Evolutionary conservation across 2,113 vertebrate species (phyloP).

Genomic region (Meles meles): DNA sequence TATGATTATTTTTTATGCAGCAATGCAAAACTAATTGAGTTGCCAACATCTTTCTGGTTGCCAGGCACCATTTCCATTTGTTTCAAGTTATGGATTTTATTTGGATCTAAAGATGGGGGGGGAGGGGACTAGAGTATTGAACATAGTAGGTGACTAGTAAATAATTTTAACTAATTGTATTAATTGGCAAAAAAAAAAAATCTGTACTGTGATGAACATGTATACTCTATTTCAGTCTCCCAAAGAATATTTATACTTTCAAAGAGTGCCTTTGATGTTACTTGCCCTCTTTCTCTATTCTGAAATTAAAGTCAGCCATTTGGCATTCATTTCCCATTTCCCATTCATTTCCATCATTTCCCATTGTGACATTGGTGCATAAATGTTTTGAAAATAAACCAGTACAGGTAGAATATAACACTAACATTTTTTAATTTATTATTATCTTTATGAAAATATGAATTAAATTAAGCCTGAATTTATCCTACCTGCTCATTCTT

Average conservation of each 20-base stretch:
- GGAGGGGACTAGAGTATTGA: background rate
- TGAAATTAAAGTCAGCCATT: background rate
- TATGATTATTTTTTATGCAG: background rate
- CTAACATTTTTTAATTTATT: background rate
- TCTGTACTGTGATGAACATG: background rate
- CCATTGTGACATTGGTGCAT: background rate
- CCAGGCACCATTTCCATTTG: background rate
- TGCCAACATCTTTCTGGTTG: background rate
- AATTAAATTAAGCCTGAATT: background rate
- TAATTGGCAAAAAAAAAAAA: background rate
- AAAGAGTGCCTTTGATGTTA: background rate
- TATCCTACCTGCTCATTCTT: background rate
- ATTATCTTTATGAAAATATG: background rate
- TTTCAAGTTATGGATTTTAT: background rate
- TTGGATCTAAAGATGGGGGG: background rate
- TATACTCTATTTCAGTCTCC: background rate
- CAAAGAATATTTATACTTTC: background rate
- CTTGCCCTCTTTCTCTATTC: background rate
- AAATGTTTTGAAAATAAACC: background rate
- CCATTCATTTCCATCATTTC: background rate
- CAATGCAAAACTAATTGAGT: background rate
- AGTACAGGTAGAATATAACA: background rate
- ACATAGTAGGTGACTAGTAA: background rate
- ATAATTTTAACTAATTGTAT: background rate
- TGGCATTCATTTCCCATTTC: background rate